Base-by-base conservation (phyloP, 2,888 invertebrate species). In the Xanthostigma xanthostigma region DNA sequence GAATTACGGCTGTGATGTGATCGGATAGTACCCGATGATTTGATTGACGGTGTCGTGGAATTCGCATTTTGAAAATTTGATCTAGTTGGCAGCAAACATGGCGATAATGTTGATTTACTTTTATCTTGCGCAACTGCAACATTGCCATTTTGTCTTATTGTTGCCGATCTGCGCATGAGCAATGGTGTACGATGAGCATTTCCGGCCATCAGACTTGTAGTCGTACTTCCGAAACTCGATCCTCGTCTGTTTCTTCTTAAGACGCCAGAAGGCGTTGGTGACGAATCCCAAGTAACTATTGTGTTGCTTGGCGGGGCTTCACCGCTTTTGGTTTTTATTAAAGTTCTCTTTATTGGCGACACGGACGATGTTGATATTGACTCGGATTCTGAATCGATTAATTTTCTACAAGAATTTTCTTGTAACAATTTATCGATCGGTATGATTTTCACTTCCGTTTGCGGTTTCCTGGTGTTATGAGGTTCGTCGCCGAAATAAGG, bases 1-100 rank as follows among this genome's bases (percentile, higher is more conserved):
- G 87, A 86, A 56, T 84, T 87, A 48, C 87, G 72, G 10, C 84
- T 82, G 63, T 85, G 85, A 59, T 84, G 85, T 0, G 80, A 75
- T 49, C 84, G 74, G 6, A 78, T 68, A 1, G 77, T 77, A 3
- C 75, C 70, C 53, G 73, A 74, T 13, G 27, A 41, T 13, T 13
- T 12, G 11, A 44, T 13, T 10, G 17, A 43, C 50, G 48, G 48
- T 54, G 47, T 33, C 41, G 41, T 64, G 6, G 27, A 27, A 27
- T 27, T 27, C 27, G 27, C 27, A 27, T 27, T 27, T 76, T 2
- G 75, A 73, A 27, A 72, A 71, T 41, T 73, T 73, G 36, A 63
- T 56, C 44, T 62, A 54, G 62, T 70, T 58, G 60, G 69, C n/a
- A 63, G 63, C 41, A 68, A 61, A 3, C 42, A 14, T 37, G 12